Percentiles rank a stretch among this genome's conserved stretches.
phyloP scores from a whole-genome alignment of 2,797 vertebrate species.

The Argyrosomus regius region DNA sequence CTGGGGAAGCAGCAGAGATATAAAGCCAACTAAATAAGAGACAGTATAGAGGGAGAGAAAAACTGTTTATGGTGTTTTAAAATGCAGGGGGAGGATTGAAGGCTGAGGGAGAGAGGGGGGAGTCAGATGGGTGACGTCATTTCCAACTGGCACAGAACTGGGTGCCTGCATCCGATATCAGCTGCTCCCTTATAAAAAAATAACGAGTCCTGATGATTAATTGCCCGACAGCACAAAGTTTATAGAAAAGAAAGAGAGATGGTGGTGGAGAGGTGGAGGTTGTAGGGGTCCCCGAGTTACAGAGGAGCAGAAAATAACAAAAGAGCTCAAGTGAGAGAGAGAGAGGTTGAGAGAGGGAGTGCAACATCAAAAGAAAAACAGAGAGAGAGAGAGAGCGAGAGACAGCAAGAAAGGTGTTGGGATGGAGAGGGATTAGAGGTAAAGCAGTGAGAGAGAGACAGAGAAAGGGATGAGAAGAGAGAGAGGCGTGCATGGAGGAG shows the following conservation, averaged over 20 bases:
- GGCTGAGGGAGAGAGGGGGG: neutral
- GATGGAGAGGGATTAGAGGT: slow-evolving; percentile 10
- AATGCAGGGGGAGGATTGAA: neutral
- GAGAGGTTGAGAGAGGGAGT: slow-evolving; percentile 12
- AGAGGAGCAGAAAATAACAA: slow-evolving; percentile 55
- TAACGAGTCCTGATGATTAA: slow-evolving; percentile 59
- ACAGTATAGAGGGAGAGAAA: slow-evolving; percentile 19
- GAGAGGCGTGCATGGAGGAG: neutral
- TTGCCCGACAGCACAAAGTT: slow-evolving; percentile 66
- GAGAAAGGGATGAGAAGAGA: slow-evolving; percentile 35
- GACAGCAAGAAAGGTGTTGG: neutral
- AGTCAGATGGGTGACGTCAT: slow-evolving; percentile 53
- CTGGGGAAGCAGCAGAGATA: slow-evolving; percentile 17
- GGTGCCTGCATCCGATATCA: slow-evolving; percentile 58
- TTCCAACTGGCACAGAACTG: slow-evolving; percentile 56
- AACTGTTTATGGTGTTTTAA: slow-evolving; percentile 43
- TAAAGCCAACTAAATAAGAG: slow-evolving; percentile 22
- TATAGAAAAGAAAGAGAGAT: slow-evolving; percentile 67
- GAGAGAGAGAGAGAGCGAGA: slow-evolving; percentile 15
- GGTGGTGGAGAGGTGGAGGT: slow-evolving; percentile 16
- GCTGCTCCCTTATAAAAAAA: slow-evolving; percentile 63
- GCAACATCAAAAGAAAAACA: slow-evolving; percentile 24
- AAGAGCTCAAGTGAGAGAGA: slow-evolving; percentile 57
- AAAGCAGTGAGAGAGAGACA: slow-evolving; percentile 63
- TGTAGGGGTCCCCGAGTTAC: slow-evolving; percentile 33